Percentiles rank a stretch among this genome's conserved stretches.
Conservation (phyloP, 2,797 vertebrate species). For the Furcifer pardalis region DNA sequence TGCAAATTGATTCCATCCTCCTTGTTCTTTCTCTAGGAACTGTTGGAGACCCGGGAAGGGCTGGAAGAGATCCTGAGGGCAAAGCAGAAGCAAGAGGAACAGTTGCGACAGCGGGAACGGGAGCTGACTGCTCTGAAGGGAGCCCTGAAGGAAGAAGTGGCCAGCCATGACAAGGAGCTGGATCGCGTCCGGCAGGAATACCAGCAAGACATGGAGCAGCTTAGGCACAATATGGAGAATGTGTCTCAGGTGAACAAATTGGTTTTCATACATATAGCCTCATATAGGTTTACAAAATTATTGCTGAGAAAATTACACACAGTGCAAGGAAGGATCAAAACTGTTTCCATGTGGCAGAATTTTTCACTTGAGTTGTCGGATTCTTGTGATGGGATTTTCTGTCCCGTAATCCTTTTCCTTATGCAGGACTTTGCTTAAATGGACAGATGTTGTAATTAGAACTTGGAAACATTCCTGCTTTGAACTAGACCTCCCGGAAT, state of each 20-base stretch:
- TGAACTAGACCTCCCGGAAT: no score
- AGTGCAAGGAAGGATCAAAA: not conserved
- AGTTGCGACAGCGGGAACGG: constrained; percentile 86
- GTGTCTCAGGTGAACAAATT: constrained; percentile 82
- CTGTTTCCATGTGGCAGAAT: no score
- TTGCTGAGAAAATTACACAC: no score
- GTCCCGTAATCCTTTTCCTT: not conserved
- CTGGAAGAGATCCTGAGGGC: constrained; percentile 79
- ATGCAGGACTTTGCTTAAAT: not conserved
- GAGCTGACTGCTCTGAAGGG: constrained; percentile 95
- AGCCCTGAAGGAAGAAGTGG: constrained; percentile 95
- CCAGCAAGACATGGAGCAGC: constrained; percentile 87
- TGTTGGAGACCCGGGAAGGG: constrained; percentile 81
- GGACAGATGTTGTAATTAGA: not conserved
- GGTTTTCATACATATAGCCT: rapidly evolving
- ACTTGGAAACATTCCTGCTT: no score
- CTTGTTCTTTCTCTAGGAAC: constrained; percentile 76
- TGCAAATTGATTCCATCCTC: not conserved
- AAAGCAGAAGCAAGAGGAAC: constrained; percentile 86
- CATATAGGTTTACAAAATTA: not conserved
- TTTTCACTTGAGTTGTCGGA: no score
- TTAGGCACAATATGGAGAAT: constrained; percentile 88
- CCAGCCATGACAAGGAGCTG: constrained; percentile 92
- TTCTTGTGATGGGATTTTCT: not conserved
- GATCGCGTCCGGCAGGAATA: constrained; percentile 90